phyloP scores from a whole-genome alignment of 2,888 invertebrate genomes.

The Petrophora chlorosata region DNA sequence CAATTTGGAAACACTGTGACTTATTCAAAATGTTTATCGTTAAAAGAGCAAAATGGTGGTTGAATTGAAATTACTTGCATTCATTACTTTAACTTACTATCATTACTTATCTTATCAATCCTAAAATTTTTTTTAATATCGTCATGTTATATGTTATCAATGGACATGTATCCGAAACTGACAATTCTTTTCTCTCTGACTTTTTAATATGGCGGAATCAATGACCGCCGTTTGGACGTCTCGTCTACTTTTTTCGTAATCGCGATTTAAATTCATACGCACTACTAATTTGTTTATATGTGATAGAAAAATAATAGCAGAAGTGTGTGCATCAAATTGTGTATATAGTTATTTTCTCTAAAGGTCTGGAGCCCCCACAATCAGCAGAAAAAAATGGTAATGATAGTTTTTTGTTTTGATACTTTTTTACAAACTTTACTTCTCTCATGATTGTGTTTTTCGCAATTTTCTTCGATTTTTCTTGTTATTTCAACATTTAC shows the following conservation, averaged over 20 bases:
- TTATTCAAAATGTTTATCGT: too few species aligned
- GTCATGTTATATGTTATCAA: too few species aligned
- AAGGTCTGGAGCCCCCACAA: constrained; percentile 39
- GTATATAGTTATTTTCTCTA: constrained; percentile 29
- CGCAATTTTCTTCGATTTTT: constrained; percentile 42
- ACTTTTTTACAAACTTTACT: constrained; percentile 79
- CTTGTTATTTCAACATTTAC: constrained; percentile 31
- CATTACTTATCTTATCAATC: too few species aligned
- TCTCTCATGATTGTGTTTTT: constrained; percentile 65
- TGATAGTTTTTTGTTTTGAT: constrained; percentile 85
- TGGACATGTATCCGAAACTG: constrained; percentile 47
- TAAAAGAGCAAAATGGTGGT: too few species aligned
- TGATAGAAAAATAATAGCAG: constrained; percentile 54
- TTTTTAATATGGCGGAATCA: constrained; percentile 82
- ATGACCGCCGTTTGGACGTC: constrained; percentile 79
- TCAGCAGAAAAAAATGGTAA: constrained; percentile 78
- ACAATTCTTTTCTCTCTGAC: constrained; percentile 66
- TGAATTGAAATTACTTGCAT: too few species aligned
- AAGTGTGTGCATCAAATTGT: constrained; percentile 42
- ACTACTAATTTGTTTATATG: constrained; percentile 52
- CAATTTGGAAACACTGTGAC: too few species aligned
- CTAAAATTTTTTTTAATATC: too few species aligned
- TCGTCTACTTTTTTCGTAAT: constrained; percentile 68
- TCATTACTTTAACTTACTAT: too few species aligned
- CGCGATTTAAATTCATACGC: constrained; percentile 56